These are phyloP conservation scores for Tachina lurida DNA, from an alignment of 2,888 invertebrate genomes.

Conservation along the genomic window DNA sequence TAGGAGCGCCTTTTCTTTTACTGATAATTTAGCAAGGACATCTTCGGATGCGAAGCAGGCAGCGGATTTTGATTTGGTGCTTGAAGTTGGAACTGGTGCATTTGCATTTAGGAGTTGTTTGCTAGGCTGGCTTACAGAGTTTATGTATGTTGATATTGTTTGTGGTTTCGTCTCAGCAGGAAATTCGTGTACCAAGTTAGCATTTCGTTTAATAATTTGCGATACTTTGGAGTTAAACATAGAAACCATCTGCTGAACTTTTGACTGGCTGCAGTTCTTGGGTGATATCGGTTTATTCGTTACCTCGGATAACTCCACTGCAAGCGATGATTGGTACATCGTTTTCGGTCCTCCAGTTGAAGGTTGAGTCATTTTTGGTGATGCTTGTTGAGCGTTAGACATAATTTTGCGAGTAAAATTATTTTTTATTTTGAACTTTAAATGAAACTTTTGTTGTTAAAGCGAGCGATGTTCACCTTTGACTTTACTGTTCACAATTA, in stretches of 20 bases:
- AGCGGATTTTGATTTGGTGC: slow-evolving; percentile 20
- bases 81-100: slow-evolving; percentile 67
- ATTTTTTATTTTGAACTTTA: no score
- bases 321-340: slow-evolving; percentile 73
- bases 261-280: slow-evolving; percentile 69
- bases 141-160: not conserved
- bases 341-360: slow-evolving; percentile 74
- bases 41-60: slow-evolving; percentile 78
- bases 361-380: slow-evolving; percentile 7
- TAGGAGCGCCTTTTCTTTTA: slow-evolving; percentile 79
- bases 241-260: slow-evolving; percentile 78
- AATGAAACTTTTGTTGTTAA: no score
- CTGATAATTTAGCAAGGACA: slow-evolving; percentile 78
- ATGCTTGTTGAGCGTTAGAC: not conserved
- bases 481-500: no score
- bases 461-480: no score
- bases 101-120: slow-evolving; percentile 47
- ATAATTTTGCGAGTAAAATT: not conserved
- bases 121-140: slow-evolving; percentile 49
- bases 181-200: slow-evolving; percentile 11
- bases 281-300: slow-evolving; percentile 66
- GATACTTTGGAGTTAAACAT: slow-evolving; percentile 78
- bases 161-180: slow-evolving; percentile 47
- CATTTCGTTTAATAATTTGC: slow-evolving; percentile 75
- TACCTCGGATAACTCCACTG: not conserved